Evolutionary conservation across 2,797 vertebrate species (phyloP).

Genomic region (Mormyrus proboscirostris): DNA sequence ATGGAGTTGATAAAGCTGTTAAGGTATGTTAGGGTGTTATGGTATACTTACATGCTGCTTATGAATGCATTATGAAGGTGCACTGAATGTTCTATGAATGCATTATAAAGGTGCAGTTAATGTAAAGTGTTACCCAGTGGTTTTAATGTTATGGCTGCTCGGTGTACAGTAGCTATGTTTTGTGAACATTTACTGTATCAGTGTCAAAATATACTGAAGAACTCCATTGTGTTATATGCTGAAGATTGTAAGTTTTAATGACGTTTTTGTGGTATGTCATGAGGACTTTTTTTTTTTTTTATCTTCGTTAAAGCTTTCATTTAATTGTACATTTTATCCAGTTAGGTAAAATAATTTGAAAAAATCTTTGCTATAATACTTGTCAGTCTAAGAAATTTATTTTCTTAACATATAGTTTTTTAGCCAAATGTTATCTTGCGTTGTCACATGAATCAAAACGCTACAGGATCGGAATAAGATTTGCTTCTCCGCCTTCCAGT

Average conservation of each 20-base stretch:
- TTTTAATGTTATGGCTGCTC: background rate
- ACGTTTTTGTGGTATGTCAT: background rate
- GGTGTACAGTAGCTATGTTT: background rate
- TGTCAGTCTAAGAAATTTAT: slow-evolving; percentile 11
- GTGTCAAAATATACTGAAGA: background rate
- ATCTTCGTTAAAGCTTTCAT: background rate
- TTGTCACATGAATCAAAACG: slow-evolving; percentile 2
- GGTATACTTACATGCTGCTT: background rate
- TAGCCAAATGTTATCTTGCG: background rate
- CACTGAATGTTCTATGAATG: background rate
- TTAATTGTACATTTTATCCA: background rate
- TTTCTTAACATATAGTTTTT: background rate
- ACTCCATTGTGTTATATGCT: background rate
- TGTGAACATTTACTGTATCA: background rate
- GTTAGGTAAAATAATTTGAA: background rate
- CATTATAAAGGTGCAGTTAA: background rate
- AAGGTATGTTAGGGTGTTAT: background rate
- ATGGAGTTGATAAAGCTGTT: background rate
- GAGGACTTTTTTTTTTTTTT: background rate
- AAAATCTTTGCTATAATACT: background rate
- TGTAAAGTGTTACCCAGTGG: background rate
- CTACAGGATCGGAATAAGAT: background rate
- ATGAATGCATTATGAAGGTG: no score
- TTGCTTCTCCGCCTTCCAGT: background rate
- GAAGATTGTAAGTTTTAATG: background rate